Evolutionary conservation across 2,888 invertebrate genomes (phyloP).

Genomic region (Theristus sp.): DNA sequence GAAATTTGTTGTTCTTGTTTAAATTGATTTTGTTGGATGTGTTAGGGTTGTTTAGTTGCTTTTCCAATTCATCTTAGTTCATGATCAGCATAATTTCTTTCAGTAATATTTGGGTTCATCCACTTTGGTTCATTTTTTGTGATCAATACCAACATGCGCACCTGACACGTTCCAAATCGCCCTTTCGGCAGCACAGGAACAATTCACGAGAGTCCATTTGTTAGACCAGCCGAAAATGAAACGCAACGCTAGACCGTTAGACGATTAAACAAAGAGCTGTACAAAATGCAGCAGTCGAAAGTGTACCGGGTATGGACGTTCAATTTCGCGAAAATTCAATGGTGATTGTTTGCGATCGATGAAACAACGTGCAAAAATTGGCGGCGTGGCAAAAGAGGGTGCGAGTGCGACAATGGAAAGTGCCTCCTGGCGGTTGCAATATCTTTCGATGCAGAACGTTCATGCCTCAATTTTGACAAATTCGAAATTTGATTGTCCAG

Average conservation of each 20-base stretch:
- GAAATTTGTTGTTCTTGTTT: neutral
- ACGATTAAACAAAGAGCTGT: neutral
- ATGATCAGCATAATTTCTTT: too few species aligned
- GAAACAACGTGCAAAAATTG: too few species aligned
- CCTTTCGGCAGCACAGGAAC: slow-evolving; percentile 3
- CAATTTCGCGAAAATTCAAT: neutral
- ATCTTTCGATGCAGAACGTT: neutral
- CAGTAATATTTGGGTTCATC: too few species aligned
- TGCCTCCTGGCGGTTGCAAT: too few species aligned
- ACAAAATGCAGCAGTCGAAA: neutral
- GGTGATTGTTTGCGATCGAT: neutral
- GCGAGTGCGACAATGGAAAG: neutral
- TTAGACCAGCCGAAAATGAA: neutral
- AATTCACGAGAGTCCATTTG: neutral
- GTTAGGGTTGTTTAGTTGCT: neutral
- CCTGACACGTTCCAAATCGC: slow-evolving; percentile 4
- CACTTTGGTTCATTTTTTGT: too few species aligned
- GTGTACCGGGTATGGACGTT: too few species aligned
- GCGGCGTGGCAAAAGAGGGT: neutral
- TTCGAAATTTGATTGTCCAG: neutral
- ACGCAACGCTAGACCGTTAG: too few species aligned
- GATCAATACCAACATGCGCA: too few species aligned
- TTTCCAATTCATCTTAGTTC: too few species aligned
- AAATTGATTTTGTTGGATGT: neutral
- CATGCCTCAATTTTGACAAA: neutral